A percentile compares a stretch with the other conserved stretches of the same genome.
Conservation (phyloP, 92 coral and sea anemone genomes). For the Palythoa heliodiscus region DNA sequence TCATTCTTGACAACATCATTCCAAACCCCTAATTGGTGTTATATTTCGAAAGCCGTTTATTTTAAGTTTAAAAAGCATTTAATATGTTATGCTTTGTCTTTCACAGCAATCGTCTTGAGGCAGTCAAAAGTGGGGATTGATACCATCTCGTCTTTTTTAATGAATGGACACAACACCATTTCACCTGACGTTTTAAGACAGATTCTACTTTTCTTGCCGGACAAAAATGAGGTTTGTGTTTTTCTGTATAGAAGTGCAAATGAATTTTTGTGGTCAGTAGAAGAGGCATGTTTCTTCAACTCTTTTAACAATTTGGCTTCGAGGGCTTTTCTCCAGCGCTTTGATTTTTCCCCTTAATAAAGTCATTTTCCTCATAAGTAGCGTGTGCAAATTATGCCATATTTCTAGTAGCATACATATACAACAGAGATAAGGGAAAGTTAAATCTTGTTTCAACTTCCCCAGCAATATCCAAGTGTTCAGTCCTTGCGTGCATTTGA, state of each 20-base stretch:
- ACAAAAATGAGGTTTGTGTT: conserved; percentile 61
- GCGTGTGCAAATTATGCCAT: too few species aligned
- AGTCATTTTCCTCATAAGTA: too few species aligned
- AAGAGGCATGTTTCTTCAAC: neutral
- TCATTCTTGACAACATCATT: too few species aligned
- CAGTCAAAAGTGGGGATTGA: conserved; percentile 43
- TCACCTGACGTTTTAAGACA: conserved; percentile 66
- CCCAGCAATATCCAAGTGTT: too few species aligned
- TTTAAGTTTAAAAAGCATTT: neutral
- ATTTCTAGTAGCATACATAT: too few species aligned
- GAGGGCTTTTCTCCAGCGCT: too few species aligned
- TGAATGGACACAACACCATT: conserved; percentile 49
- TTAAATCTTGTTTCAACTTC: too few species aligned
- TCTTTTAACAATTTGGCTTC: too few species aligned
- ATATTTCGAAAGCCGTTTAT: neutral
- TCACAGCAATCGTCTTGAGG: conserved; percentile 37
- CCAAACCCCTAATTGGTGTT: neutral
- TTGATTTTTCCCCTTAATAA: too few species aligned
- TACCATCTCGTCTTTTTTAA: conserved; percentile 16
- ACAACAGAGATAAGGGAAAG: too few species aligned
- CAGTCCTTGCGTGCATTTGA: too few species aligned
- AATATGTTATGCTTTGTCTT: too few species aligned
- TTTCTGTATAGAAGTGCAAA: neutral
- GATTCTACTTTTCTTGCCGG: conserved; percentile 69
- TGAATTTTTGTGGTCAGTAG: neutral